These are phyloP conservation scores for Drosophila trichaetosa DNA, from an alignment of 2,888 invertebrate species.

Conservation along the genomic window DNA sequence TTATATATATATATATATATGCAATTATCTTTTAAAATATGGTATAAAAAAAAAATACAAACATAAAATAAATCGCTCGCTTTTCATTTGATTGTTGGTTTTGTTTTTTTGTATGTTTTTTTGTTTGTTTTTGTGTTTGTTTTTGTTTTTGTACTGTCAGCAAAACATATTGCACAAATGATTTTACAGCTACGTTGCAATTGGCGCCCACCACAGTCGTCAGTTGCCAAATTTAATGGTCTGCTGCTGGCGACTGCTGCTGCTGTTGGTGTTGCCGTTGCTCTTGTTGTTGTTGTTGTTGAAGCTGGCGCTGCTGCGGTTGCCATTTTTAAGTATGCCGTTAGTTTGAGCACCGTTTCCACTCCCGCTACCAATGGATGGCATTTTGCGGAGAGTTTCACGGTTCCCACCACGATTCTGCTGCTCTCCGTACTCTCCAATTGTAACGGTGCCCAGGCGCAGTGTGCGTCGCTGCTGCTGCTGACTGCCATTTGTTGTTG, in stretches of 20 bases:
- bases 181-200: slow-evolving; percentile 16
- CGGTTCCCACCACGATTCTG: slow-evolving; percentile 54
- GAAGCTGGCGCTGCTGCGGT: slow-evolving; percentile 53
- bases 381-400: slow-evolving; percentile 66
- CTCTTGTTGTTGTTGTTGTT: slow-evolving; percentile 41
- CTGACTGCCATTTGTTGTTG: slow-evolving; percentile 31
- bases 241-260: slow-evolving; percentile 66
- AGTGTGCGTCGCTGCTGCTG: slow-evolving; percentile 85
- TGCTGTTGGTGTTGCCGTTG: slow-evolving; percentile 52
- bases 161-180: slow-evolving; percentile 55
- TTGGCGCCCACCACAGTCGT: slow-evolving; percentile 18
- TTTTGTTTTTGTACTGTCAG: slow-evolving; percentile 43
- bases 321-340: slow-evolving; percentile 43
- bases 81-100: slow-evolving; percentile 7
- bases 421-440: slow-evolving; percentile 88
- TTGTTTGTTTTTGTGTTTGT: slow-evolving; percentile 17
- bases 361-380: slow-evolving; percentile 69
- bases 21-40: slow-evolving; percentile 8
- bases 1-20: background rate
- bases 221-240: slow-evolving; percentile 84
- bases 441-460: slow-evolving; percentile 89
- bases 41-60: slow-evolving; percentile 35
- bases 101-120: slow-evolving; percentile 7
- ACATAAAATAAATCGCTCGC: slow-evolving; percentile 18
- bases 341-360: slow-evolving; percentile 82